Conservation (phyloP, 2,888 invertebrate species). For the Cryptus viduatorius region DNA sequence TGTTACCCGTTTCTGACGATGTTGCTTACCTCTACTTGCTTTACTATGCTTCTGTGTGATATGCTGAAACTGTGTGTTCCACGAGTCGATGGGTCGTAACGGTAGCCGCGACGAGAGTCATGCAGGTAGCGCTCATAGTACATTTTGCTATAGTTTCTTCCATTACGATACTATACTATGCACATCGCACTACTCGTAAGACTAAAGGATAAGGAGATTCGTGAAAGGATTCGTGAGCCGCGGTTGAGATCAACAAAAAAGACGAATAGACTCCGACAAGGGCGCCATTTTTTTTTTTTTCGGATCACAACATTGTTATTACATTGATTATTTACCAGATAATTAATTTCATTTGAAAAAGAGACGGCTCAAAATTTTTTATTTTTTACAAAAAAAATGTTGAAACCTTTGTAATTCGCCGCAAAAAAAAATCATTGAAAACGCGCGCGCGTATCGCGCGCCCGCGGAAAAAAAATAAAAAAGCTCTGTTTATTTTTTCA, state of each 20-base stretch:
- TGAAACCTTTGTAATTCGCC: too few relatives aligned
- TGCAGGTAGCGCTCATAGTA: constrained; percentile 48
- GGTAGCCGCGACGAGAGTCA: constrained; percentile 57
- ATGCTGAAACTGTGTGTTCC: constrained; percentile 23
- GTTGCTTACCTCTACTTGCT: neutral
- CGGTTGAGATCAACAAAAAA: neutral
- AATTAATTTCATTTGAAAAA: too few relatives aligned
- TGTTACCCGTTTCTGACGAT: neutral
- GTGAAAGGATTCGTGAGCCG: constrained; percentile 35
- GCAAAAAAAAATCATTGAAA: too few relatives aligned
- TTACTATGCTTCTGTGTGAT: constrained; percentile 20
- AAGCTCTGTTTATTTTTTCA: too few relatives aligned
- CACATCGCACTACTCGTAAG: neutral
- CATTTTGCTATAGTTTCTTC: neutral
- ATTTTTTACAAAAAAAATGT: too few relatives aligned
- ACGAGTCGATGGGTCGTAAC: constrained; percentile 64
- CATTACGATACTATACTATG: neutral
- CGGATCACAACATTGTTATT: too few relatives aligned
- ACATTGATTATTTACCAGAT: too few relatives aligned
- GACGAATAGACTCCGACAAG: neutral
- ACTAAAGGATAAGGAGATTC: constrained; percentile 33
- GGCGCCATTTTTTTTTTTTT: neutral
- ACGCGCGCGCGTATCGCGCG: too few relatives aligned
- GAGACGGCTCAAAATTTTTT: too few relatives aligned
- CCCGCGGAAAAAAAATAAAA: too few relatives aligned